phyloP scores from a whole-genome alignment of 2,888 invertebrate species.

The Ochropleura plecta region DNA sequence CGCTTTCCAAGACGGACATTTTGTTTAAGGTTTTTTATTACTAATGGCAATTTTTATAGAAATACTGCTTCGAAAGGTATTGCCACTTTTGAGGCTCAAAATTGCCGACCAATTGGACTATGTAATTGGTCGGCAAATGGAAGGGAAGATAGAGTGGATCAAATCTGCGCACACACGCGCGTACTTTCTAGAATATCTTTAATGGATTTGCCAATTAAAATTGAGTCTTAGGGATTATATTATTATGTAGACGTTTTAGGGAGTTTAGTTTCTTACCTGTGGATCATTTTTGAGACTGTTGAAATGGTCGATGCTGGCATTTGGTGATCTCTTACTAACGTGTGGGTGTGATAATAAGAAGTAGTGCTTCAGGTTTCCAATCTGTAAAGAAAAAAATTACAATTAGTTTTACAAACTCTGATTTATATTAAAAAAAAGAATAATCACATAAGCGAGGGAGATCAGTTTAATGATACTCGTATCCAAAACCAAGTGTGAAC shows the following conservation, averaged over 20 bases:
- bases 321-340: constrained; percentile 84
- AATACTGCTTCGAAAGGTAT: background rate
- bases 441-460: no score
- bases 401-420: background rate
- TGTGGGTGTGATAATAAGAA: constrained; percentile 86
- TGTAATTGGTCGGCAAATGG: no score
- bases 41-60: background rate
- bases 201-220: no score
- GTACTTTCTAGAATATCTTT: background rate
- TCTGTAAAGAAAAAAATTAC: constrained; percentile 78
- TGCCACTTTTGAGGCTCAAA: background rate
- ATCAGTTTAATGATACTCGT: constrained; percentile 6
- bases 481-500: constrained; percentile 9
- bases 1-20: no score
- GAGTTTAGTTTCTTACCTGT: constrained; percentile 77
- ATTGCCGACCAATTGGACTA: background rate
- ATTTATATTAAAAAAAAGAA: constrained; percentile 12
- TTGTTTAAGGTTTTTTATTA: background rate
- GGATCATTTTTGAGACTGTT: constrained; percentile 86
- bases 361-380: constrained; percentile 85
- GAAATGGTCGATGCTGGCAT: constrained; percentile 81
- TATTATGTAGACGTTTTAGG: background rate
- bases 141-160: background rate
- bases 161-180: no score
- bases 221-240: no score